Percentiles rank a stretch among this genome's conserved stretches.
phyloP scores from a whole-genome alignment of 2,797 vertebrate genomes.

The Manis javanica region DNA sequence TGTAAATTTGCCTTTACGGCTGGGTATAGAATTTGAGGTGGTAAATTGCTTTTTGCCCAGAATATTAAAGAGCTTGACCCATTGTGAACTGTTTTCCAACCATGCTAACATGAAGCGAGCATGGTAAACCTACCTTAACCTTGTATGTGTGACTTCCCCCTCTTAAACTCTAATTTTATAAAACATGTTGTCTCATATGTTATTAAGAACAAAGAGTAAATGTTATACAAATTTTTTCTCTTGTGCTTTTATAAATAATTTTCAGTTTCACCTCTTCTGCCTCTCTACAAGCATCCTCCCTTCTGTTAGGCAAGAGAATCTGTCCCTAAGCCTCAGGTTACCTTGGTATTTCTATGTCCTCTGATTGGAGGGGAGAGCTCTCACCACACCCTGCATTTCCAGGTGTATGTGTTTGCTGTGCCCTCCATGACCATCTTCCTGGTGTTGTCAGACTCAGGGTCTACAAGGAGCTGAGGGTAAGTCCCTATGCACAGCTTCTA shows the following conservation, averaged over 20 bases:
- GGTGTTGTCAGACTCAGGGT: not conserved
- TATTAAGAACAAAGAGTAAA: not conserved
- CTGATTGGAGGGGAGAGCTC: not conserved
- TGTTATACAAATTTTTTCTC: not conserved
- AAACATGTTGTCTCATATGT: not conserved
- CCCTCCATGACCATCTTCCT: not conserved
- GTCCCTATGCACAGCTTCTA: not conserved
- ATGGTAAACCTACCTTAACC: not conserved
- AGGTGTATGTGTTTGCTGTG: rapidly evolving
- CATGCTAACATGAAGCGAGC: not conserved
- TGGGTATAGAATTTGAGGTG: not conserved
- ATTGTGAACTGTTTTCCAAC: not conserved
- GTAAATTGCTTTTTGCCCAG: not conserved
- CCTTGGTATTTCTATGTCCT: not conserved
- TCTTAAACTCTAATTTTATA: not conserved
- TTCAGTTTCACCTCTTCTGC: not conserved
- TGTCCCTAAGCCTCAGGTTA: not conserved
- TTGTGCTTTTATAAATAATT: not conserved
- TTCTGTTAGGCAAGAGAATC: not conserved
- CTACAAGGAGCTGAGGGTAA: not conserved
- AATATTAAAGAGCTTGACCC: not conserved
- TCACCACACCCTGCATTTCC: too few relatives aligned
- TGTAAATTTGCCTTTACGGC: not conserved
- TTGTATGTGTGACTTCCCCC: not conserved
- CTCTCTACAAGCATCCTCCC: not conserved